Evolutionary conservation across 2,797 vertebrate genomes (phyloP), one percentile per base, ranked within the genome.

Genomic region (Crenichthys baileyi): DNA sequence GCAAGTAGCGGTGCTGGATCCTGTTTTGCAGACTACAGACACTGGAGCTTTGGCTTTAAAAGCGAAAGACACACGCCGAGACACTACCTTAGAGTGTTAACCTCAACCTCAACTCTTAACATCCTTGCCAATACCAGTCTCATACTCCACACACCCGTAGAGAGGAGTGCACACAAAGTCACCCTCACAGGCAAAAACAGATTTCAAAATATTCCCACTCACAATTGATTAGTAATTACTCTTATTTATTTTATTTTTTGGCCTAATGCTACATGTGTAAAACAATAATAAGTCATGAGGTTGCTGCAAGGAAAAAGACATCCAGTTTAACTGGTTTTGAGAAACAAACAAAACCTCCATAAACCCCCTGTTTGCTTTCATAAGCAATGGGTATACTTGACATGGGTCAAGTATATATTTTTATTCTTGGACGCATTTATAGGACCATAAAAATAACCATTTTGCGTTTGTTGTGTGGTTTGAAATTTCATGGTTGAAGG

Each of bases 1-100:
- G 94, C 92, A 91, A 93, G 92, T 92, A 93, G 93, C 92, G 87
- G 87, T 8, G 81, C 89, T 91, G 87, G 93, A 94, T 95, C 93
- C 93, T 94, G 93, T 94, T 94, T 94, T 93, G 93, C 86, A 92
- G 88, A 91, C 91, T 85, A 12, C 91, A 90, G 90, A 83, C 84
- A 88, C 88, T 93, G 91, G 90, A 91, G 89, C 86, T 77, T 72
- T 86, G 89, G 73, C 80, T 89, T 86, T 72, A 85, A 93, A 92
- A 91, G 83, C 77, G 84, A 88, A 88, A 92, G 84, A 89, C 87
- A 78, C 75, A 75, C 55, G 81, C 72, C 68, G 50, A 79, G 31
- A 85, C 73, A 72, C 85, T 87, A 83, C 70, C 79, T 83, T 79
- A 77, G 87, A 79, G 78, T 75, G 78, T 85, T 83, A 89, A 90